Percentiles rank a stretch among this genome's conserved stretches.
These are phyloP conservation scores for Rana temporaria DNA, from an alignment of 2,113 vertebrate species.

Conservation along the genomic window DNA sequence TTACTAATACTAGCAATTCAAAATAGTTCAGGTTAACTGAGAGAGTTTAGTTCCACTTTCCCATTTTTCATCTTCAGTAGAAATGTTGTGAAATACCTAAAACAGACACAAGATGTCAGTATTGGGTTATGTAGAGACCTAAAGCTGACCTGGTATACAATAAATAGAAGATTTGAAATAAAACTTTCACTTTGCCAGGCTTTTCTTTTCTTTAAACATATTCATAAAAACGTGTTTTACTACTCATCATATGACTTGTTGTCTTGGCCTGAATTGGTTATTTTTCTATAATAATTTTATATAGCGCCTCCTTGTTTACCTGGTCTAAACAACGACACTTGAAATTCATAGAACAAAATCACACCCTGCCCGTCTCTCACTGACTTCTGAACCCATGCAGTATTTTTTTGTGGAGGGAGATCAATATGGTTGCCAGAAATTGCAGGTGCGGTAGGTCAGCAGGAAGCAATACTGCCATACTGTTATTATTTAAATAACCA, in stretches of 20 bases:
- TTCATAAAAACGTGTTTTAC: too few relatives aligned
- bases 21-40: too few relatives aligned
- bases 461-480: constrained; percentile 13
- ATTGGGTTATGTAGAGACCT: not conserved
- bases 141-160: too few relatives aligned
- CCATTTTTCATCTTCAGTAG: not conserved
- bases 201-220: too few relatives aligned
- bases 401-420: constrained; percentile 24
- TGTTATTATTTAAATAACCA: constrained; percentile 20
- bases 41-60: too few relatives aligned
- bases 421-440: constrained; percentile 33
- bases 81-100: not conserved
- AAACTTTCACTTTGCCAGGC: too few relatives aligned
- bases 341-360: not conserved
- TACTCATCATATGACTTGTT: not conserved
- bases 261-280: not conserved
- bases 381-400: not conserved
- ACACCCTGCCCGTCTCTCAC: not conserved
- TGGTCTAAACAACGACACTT: not conserved
- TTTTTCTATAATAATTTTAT: not conserved
- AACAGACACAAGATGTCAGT: constrained; percentile 29
- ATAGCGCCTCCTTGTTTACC: not conserved
- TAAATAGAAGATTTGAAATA: too few relatives aligned
- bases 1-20: too few relatives aligned
- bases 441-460: constrained; percentile 29